phyloP scores from a whole-genome alignment of 2,797 vertebrate genomes.

The Hybognathus amarus region DNA sequence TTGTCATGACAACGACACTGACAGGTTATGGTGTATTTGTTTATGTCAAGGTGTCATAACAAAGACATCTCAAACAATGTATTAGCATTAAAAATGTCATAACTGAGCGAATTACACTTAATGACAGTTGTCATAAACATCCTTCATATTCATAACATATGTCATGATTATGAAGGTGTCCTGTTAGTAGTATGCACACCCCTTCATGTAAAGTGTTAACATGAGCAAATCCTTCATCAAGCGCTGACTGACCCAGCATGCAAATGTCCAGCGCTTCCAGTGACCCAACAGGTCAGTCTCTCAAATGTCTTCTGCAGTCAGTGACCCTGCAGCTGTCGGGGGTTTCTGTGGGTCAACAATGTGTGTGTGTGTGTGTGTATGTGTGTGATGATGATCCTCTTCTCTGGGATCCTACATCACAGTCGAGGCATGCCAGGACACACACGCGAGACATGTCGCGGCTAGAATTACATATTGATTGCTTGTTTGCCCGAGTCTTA shows the following conservation, averaged over 20 bases:
- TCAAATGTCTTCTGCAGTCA: slow-evolving; percentile 10
- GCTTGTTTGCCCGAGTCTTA: slow-evolving; percentile 62
- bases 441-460: slow-evolving; percentile 41
- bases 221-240: slow-evolving; percentile 14
- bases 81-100: no score
- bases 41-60: no score
- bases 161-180: no score
- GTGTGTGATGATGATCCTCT: slow-evolving; percentile 4
- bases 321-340: slow-evolving; percentile 39
- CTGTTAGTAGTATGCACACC: no score
- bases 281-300: background rate
- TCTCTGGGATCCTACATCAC: slow-evolving; percentile 45
- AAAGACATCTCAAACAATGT: no score
- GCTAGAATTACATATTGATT: slow-evolving; percentile 67
- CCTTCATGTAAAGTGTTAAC: background rate
- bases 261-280: slow-evolving; percentile 1
- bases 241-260: slow-evolving; percentile 26
- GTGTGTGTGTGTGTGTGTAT: background rate
- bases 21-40: no score
- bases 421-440: slow-evolving; percentile 48
- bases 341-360: slow-evolving; percentile 1
- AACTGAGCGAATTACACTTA: no score
- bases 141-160: no score
- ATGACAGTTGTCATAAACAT: no score
- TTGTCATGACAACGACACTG: no score